These are phyloP conservation scores for Craterocephalus amniculus DNA, from an alignment of 2,797 vertebrate genomes.

Conservation along the genomic window DNA sequence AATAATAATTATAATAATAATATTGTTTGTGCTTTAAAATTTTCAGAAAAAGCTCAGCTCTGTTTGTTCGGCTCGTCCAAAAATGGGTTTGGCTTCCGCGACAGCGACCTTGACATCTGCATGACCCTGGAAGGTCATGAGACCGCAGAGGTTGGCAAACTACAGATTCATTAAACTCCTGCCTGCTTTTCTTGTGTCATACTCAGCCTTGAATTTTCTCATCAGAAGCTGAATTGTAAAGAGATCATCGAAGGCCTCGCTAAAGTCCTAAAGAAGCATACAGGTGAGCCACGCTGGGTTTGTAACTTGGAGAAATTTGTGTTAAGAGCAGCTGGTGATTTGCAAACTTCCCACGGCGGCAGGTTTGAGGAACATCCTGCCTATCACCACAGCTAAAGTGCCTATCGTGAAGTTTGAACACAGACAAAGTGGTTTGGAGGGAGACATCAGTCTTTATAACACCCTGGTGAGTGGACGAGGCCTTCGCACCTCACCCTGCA, in stretches of 20 bases:
- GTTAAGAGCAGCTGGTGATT: background rate
- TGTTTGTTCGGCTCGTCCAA: slow-evolving; percentile 98
- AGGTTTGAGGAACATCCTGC: slow-evolving; percentile 98
- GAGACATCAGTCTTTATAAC: slow-evolving; percentile 98
- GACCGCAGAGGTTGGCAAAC: slow-evolving; percentile 89
- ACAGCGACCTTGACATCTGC: slow-evolving; percentile 99
- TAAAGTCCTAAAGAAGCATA: slow-evolving; percentile 96
- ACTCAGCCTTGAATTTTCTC: background rate
- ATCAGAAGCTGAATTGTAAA: slow-evolving; percentile 96
- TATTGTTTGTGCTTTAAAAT: background rate
- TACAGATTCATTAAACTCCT: background rate
- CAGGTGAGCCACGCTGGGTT: slow-evolving; percentile 79
- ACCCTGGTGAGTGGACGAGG: slow-evolving; percentile 87
- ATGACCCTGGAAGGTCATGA: slow-evolving; percentile 98
- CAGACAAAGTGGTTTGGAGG: slow-evolving; percentile 93
- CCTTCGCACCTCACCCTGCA: background rate
- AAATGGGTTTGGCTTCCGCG: slow-evolving; percentile 97
- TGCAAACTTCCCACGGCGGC: background rate
- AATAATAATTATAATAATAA: too few relatives aligned
- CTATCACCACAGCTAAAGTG: slow-evolving; percentile 99
- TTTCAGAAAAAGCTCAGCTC: slow-evolving; percentile 92
- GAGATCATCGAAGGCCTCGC: slow-evolving; percentile 98
- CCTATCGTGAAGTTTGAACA: slow-evolving; percentile 99
- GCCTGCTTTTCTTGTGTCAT: background rate
- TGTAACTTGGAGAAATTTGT: background rate